phyloP scores from a whole-genome alignment of 2,113 vertebrate species.

The Reinhardtius hippoglossoides region DNA sequence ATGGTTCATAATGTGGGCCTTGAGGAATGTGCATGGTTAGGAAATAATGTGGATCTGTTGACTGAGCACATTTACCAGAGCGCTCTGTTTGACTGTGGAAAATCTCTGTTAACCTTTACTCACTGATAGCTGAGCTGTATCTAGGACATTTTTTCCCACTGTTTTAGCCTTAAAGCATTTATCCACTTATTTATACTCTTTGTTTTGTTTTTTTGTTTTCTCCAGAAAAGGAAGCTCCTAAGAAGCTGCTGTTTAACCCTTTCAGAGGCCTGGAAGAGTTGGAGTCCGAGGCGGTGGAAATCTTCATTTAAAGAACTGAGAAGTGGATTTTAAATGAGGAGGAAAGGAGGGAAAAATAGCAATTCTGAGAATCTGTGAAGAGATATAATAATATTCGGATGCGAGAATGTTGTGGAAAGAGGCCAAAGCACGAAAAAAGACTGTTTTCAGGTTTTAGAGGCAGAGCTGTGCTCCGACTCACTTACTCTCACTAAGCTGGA shows the following conservation, averaged over 20 bases:
- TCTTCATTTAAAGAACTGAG: conserved; percentile 78
- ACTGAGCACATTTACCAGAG: conserved; percentile 64
- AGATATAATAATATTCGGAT: conserved; percentile 31
- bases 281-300: conserved; percentile 80
- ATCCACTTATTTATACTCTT: conserved; percentile 24
- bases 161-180: conserved; percentile 35
- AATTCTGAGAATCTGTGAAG: conserved; percentile 58
- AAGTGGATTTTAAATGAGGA: conserved; percentile 38
- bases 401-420: conserved; percentile 61
- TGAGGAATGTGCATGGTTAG: conserved; percentile 70
- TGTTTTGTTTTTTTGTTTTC: not conserved
- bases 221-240: conserved; percentile 67
- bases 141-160: conserved; percentile 31
- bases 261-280: conserved; percentile 79
- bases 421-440: conserved; percentile 19
- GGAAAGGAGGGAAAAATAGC: not conserved
- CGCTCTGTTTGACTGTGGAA: conserved; percentile 58
- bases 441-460: conserved; percentile 58
- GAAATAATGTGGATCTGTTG: conserved; percentile 67
- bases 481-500: conserved; percentile 54
- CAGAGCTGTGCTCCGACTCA: conserved; percentile 75
- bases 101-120: conserved; percentile 65
- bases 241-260: conserved; percentile 67
- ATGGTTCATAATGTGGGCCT: conserved; percentile 58
- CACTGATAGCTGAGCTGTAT: conserved; percentile 41